Evolutionary conservation across 2,888 invertebrate species (phyloP), one percentile per base, ranked within the genome.

Genomic region (Andrena praecox): DNA sequence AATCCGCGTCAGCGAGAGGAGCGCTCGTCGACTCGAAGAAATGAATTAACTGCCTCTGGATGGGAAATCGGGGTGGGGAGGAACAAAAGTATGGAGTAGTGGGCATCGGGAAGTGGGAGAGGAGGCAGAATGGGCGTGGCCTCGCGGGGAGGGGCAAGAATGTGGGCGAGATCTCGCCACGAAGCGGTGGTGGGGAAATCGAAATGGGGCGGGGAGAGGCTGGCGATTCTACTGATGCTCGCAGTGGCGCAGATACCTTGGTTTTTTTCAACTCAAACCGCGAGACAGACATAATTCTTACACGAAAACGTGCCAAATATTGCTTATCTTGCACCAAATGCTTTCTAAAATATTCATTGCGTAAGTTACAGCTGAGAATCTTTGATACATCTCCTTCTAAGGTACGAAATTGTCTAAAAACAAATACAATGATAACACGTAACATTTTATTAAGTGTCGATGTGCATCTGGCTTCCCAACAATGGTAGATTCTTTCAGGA

Each of bases 1-100:
- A 90, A 90, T 89, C 87, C 88, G 82, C 79, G 86, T 84, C 88
- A 82, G 69, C 60, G 70, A 80, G 77, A 79, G 72, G 56, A 80
- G 54, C 73, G 77, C 75, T 90, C 89, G 89, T 88, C 85, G 89
- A 91, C 90, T 89, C 87, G 87, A 91, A 92, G 89, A 90, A 92
- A 91, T 89, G 90, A 91, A 92, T 92, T 91, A 91, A 90, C 88
- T 68, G 80, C 67, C 82, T 75, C 59, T 60, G 78, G 70, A 63
- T 31, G 67, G 56, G 69, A 74, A 60, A 64, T 20, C 80, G 10
- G 48, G 27, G 88, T 86, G 86, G 89, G 89, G 86, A 85, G 80
- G 81, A 86, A 89, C 86, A 86, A 80, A 88, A 89, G 88, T 89
- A 89, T 89, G 89, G 87, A 86, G 87, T 87, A 89, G 87, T 85